Base-by-base conservation (phyloP, 2,797 vertebrate species). In the Astyanax mexicanus region DNA sequence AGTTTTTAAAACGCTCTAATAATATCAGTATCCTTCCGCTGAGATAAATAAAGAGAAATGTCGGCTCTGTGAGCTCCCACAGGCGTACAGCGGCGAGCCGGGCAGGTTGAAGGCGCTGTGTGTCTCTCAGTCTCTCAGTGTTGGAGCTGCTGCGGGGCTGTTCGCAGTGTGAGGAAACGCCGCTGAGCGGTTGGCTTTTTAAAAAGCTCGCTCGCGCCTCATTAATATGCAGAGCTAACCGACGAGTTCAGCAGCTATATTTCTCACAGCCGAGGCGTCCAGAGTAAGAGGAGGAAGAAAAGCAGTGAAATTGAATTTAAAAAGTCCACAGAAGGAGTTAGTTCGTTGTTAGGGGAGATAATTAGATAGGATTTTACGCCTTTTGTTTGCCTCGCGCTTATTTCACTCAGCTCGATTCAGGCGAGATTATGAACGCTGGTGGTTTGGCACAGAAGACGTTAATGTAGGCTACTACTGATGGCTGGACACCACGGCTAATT, bases 211-310 rank as follows among this genome's bases (percentile, higher is more conserved):
- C 86, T 93, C 93, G 86, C 90, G 82, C 72, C 96, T 97, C 95
- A 97, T 98, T 98, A 96, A 95, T 93, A 98, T 99, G 95, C 96
- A 94, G 80, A 91, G 87, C 94, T 86, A 93, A 90, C 87, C 92
- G 90, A 88, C 94, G 92, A 97, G 94, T 96, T 55, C 72, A 68
- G 54, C 12, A 25, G 52, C 52, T 55, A 29, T 9, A 12, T 51
- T 40, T 44, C 7, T 29, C 29, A 40, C 45, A n/a, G 37, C 5
- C 32, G 29, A 52, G 3, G 3, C 62, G 23, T 15, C 23, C 40
- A n/a, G 42, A 21, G 10, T 23, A 4, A 19, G 23, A 42, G 40
- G 27, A n/a, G 47, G 21, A 60, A 38, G 11, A 35, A 66, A 55
- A 51, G 19, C 37, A 38, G 54, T 3, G 13, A 40, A 79, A 73